Evolutionary conservation across 2,113 vertebrate genomes (phyloP), one percentile per base, ranked within the genome.

Genomic region (human): DNA sequence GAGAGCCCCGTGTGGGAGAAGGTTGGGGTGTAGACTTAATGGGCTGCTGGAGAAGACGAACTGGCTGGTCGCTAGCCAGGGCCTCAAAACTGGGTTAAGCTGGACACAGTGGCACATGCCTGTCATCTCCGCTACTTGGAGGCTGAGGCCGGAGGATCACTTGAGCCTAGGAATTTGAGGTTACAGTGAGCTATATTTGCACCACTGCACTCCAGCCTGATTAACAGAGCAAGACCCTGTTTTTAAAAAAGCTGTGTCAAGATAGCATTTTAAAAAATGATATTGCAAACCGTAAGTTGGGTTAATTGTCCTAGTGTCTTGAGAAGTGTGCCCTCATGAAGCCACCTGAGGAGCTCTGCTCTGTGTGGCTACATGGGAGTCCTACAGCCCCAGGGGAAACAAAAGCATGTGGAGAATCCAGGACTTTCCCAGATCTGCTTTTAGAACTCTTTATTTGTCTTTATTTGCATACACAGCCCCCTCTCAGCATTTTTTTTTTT

Each of bases 401-500:
- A 40, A 43, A 25, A 38, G 8, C 35, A 2, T 43, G 81, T 80
- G 78, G 73, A 83, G n/a, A 87, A 43, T 40, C n/a, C 61, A 61
- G 75, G 25, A 8, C 45, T 81, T 95, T 78, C 23, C 27, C 68
- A 81, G 61, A 90, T 85, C 92, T 96, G 86, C 59, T 88, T 95
- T 48, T 75, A 73, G 50, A n/a, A 78, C 14, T 27, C 6, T 30
- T 50, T 82, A 84, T 93, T 85, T 91, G 72, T 81, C 25, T 38
- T 94, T 68, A 68, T 66, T 96, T 90, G 96, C 72, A 57, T 22
- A 52, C 32, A 89, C 64, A 83, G 72, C 66, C 59, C 94, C 96
- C 81, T 86, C 84, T 98, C 96, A 97, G 43, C 92, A 97, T 87
- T 84, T 94, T 96, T 82, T 75, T 59, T 32, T 30, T 45, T 75